Percentiles rank a stretch among this genome's conserved stretches.
Evolutionary conservation across 2,888 invertebrate species (phyloP).

Genomic region (Drosophila lutescens): DNA sequence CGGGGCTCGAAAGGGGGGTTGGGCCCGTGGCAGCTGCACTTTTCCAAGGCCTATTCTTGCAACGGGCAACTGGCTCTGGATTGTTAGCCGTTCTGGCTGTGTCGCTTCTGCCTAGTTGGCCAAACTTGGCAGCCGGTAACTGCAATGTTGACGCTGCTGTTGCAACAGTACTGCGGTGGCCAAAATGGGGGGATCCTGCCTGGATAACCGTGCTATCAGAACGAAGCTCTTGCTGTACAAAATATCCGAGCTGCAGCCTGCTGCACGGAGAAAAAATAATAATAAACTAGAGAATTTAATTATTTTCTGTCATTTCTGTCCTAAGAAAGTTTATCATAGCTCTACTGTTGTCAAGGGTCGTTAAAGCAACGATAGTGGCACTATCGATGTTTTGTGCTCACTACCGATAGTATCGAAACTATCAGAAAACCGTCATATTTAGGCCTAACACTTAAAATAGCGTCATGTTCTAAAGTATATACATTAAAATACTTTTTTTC

Average conservation of each 20-base stretch:
- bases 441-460: no score
- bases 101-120: constrained; percentile 58
- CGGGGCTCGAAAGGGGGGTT: background rate
- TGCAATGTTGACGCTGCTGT: constrained; percentile 75
- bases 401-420: no score
- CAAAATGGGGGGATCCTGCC: constrained; percentile 6
- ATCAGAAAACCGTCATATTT: no score
- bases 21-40: constrained; percentile 58
- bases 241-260: constrained; percentile 43
- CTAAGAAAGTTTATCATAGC: no score
- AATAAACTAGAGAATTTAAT: background rate
- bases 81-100: constrained; percentile 31
- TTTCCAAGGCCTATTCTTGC: constrained; percentile 72
- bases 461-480: no score
- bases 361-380: no score
- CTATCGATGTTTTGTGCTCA: no score
- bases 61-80: constrained; percentile 58
- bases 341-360: no score
- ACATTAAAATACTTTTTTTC: no score
- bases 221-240: no score
- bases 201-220: no score
- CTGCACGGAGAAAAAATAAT: constrained; percentile 8
- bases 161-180: constrained; percentile 40
- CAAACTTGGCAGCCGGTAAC: constrained; percentile 71
- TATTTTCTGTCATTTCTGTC: no score